Percentiles rank a stretch among this genome's conserved stretches.
Evolutionary conservation across 2,113 vertebrate species (phyloP).

Genomic region (Bufo bufo): DNA sequence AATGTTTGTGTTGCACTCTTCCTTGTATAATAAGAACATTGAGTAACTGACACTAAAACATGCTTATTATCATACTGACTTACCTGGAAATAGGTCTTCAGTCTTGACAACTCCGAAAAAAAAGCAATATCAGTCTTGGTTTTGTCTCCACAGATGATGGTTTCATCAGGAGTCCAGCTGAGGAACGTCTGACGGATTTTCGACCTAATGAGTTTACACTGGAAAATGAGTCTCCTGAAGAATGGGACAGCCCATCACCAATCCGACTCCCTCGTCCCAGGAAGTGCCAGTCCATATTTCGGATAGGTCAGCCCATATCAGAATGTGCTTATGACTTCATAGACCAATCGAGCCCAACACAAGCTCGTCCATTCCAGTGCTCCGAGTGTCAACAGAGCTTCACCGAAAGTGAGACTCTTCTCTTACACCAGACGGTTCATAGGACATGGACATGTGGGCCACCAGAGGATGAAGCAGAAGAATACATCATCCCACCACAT

Average conservation of each 20-base stretch:
- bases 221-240: constrained; percentile 35
- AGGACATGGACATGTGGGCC: constrained; percentile 20
- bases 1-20: too few relatives aligned
- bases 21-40: too few relatives aligned
- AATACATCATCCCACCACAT: neutral
- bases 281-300: constrained; percentile 48
- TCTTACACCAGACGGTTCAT: constrained; percentile 47
- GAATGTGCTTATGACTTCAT: constrained; percentile 48
- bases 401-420: constrained; percentile 35
- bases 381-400: constrained; percentile 51
- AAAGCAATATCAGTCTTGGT: neutral
- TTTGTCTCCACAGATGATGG: constrained; percentile 21
- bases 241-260: constrained; percentile 49
- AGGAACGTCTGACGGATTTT: neutral
- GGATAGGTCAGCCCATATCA: constrained; percentile 28
- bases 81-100: too few relatives aligned
- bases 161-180: neutral
- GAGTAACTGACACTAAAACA: too few relatives aligned
- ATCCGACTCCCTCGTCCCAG: constrained; percentile 40
- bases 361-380: constrained; percentile 34
- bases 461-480: neutral
- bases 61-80: too few relatives aligned
- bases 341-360: constrained; percentile 34
- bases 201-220: neutral
- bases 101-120: too few relatives aligned